These are phyloP conservation scores for Candidula unifasciata DNA, from an alignment of 2,888 invertebrate species.

Conservation along the genomic window DNA sequence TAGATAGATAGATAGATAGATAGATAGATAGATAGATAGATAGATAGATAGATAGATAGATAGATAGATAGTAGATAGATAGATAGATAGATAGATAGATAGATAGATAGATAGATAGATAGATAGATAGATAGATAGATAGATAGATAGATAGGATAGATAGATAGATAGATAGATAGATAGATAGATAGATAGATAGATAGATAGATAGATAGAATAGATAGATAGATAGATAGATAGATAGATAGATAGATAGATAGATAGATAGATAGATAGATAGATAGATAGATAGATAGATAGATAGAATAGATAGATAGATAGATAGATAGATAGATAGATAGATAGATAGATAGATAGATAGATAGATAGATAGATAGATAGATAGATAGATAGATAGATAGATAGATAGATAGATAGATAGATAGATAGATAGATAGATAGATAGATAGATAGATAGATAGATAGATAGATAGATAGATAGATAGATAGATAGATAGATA, in stretches of 20 bases:
- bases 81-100: neutral
- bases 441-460: neutral
- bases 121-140: neutral
- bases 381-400: neutral
- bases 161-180: neutral
- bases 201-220: no score
- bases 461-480: neutral
- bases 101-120: neutral
- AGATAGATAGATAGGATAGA: neutral
- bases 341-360: neutral
- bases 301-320: no score
- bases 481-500: no score
- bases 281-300: neutral
- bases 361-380: neutral
- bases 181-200: neutral
- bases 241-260: neutral
- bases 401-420: neutral
- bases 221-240: neutral
- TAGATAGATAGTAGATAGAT: neutral
- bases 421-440: neutral
- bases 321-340: neutral
- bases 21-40: no score
- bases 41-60: no score
- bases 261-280: neutral
- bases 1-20: no score